Evolutionary conservation across 2,888 invertebrate genomes (phyloP), one percentile per base, ranked within the genome.

Genomic region (Podabrus alpinus): DNA sequence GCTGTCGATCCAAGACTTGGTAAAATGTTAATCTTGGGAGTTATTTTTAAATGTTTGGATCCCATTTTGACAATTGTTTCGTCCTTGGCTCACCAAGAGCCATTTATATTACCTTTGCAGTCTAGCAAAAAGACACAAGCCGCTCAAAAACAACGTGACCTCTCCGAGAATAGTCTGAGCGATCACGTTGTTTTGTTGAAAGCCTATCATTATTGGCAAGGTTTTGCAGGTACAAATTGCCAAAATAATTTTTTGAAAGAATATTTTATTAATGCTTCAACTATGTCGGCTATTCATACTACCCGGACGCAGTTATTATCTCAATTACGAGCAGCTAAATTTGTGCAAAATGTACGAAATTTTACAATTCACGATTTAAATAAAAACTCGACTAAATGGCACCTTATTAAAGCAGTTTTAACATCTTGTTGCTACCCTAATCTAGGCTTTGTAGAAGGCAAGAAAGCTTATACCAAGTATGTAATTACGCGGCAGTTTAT

Each of bases 61-160:
- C 98, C 98, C 1, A 90, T 99, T 25, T 88, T 97, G 72, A 97
- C 97, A 1, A 94, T 99, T 60, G 96, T 96, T 0, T 95, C 97
- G 84, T 92, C 93, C 79, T 89, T 98, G 80, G 94, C 97, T 0
- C 92, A 93, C 84, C 91, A 91, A 80, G 95, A 95, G 86, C 95
- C 95, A 0, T 95, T 95, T 84, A 89, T 93, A 76, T 88, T 97
- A 75, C 95, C 97, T 2, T 87, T 90, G 70, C 91, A 93, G 79
- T 91, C 92, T 15, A 89, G 90, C 71, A 89, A 93, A 81, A 92
- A 91, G 84, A 87, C 89, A 45, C 91, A 92, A 0, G 92, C 93
- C 15, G 84, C 88, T 66, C 88, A 90, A 2, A 89, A 88, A 9
- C 89, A 94, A 15, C 92, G 92, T 78, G 91, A 92, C 71, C 92